Evolutionary conservation across 2,888 invertebrate species (phyloP).

Genomic region (Hirtodrosophila confusa): DNA sequence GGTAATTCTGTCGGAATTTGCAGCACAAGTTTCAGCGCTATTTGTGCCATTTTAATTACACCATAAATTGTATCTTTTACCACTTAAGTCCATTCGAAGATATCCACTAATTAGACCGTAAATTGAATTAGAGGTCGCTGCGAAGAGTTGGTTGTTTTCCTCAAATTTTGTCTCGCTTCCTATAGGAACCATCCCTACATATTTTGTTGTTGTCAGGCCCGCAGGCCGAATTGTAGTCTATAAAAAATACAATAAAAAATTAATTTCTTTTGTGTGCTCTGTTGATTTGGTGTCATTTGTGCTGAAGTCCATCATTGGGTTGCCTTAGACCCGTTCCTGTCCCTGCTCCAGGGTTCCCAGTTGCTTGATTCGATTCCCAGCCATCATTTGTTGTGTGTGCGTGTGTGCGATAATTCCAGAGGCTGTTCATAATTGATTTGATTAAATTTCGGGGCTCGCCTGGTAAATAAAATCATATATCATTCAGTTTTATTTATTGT

Average conservation of each 20-base stretch:
- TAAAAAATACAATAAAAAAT: conserved; percentile 45
- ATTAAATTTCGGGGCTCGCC: conserved; percentile 30
- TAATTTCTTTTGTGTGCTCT: conserved; percentile 43
- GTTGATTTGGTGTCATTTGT: conserved; percentile 25
- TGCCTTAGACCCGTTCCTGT: conserved; percentile 7
- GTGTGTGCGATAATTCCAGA: conserved; percentile 9
- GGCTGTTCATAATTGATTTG: conserved; percentile 44
- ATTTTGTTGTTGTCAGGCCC: conserved; percentile 23
- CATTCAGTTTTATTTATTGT: conserved; percentile 2
- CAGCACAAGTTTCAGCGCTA: too few species aligned
- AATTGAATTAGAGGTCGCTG: background rate
- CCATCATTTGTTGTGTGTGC: conserved; percentile 13
- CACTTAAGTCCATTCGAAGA: too few species aligned
- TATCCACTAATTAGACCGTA: too few species aligned
- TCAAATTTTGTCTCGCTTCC: conserved; percentile 1
- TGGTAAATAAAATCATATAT: too few species aligned
- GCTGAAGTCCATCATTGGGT: conserved; percentile 1
- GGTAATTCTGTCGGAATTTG: too few species aligned
- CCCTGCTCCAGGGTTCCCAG: conserved; percentile 13
- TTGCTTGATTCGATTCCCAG: conserved; percentile 12
- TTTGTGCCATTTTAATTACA: too few species aligned
- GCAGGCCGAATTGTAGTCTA: conserved; percentile 35
- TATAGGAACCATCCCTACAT: conserved; percentile 20
- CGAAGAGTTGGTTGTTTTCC: too few species aligned
- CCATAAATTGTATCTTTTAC: too few species aligned